These are phyloP conservation scores for Drymonia ruficornis DNA, from an alignment of 2,888 invertebrate species.

Conservation along the genomic window DNA sequence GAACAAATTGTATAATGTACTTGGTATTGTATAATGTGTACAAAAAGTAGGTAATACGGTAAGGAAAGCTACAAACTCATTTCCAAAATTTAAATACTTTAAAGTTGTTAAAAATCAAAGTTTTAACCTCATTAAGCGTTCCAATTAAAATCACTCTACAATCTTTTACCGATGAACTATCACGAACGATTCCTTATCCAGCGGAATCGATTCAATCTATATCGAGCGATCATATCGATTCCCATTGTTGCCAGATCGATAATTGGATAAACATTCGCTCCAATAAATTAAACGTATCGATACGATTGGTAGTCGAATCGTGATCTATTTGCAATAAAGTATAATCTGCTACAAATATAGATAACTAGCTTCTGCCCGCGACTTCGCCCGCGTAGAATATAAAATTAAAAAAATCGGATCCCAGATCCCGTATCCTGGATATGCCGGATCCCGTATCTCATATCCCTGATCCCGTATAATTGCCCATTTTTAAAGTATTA, in stretches of 20 bases:
- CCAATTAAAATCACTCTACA: constrained; percentile 31
- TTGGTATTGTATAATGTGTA: no score
- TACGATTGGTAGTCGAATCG: constrained; percentile 29
- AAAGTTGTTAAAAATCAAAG: background rate
- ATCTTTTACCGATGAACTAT: constrained; percentile 40
- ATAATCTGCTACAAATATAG: background rate
- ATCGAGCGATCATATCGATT: constrained; percentile 43
- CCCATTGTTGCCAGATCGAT: constrained; percentile 43
- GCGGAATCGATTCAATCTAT: constrained; percentile 38
- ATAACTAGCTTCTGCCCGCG: no score
- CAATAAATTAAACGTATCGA: constrained; percentile 31
- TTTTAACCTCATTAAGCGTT: background rate
- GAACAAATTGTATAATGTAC: no score
- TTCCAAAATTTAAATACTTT: no score
- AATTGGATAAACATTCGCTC: constrained; percentile 45
- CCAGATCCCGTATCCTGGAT: no score
- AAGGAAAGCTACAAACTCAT: no score
- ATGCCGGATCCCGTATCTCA: no score
- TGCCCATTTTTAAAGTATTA: no score
- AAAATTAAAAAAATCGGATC: no score
- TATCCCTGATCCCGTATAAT: no score
- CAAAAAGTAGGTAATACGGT: no score
- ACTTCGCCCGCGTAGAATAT: no score
- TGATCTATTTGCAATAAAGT: constrained; percentile 26
- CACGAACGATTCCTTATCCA: constrained; percentile 39